Conservation (phyloP, 2,797 vertebrate genomes). For the Vipera ursinii region DNA sequence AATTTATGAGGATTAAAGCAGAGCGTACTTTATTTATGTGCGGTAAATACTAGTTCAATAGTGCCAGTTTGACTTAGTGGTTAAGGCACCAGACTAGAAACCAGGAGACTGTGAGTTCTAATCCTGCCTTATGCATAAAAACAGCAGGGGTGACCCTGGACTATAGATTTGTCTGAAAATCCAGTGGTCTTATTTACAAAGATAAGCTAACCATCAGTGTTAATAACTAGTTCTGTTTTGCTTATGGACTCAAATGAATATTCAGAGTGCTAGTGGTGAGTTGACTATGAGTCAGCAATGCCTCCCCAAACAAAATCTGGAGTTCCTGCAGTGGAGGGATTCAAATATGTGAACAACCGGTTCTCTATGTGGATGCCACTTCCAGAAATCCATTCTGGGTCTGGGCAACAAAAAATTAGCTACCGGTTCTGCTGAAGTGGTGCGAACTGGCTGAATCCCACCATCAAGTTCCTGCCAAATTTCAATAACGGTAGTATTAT, state of each 20-base stretch:
- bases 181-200: not conserved
- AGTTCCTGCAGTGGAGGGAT: not conserved
- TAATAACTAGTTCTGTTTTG: not conserved
- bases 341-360: too few relatives aligned
- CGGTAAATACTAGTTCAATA: not conserved
- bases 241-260: not conserved
- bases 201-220: not conserved
- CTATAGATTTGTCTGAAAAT: not conserved
- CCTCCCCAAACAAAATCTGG: not conserved
- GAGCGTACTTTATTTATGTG: not conserved
- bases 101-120: not conserved
- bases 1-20: conserved; percentile 10
- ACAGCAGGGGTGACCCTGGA: not conserved
- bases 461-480: not conserved
- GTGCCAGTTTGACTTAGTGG: not conserved
- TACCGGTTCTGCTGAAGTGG: too few relatives aligned
- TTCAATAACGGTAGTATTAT: not conserved
- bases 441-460: too few relatives aligned
- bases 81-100: not conserved
- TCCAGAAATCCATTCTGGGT: too few relatives aligned
- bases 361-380: too few relatives aligned
- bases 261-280: not conserved
- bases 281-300: not conserved
- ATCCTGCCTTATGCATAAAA: not conserved
- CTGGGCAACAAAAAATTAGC: too few relatives aligned